phyloP scores from a whole-genome alignment of 2,797 vertebrate genomes.

The Yasuhikotakia modesta region DNA sequence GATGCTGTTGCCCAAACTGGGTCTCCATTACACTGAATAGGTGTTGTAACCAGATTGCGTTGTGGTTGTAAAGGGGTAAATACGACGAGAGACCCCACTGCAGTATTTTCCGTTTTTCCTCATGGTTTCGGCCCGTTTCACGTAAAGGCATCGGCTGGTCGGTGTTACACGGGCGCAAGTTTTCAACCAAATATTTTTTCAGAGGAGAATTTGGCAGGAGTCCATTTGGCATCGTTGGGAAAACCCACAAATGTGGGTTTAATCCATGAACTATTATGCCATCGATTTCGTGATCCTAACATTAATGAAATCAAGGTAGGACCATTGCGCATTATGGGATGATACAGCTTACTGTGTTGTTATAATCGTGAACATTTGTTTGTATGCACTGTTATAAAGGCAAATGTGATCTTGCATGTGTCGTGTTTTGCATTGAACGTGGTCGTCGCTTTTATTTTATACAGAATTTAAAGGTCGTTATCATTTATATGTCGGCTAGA shows the following conservation, averaged over 20 bases:
- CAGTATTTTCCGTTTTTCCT: conserved; percentile 72
- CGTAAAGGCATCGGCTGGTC: conserved; percentile 11
- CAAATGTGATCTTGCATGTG: neutral
- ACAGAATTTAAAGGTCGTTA: neutral
- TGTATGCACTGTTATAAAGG: neutral
- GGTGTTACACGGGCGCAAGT: conserved; percentile 22
- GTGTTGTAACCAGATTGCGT: neutral
- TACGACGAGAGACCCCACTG: conserved; percentile 72
- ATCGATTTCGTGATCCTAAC: conserved; percentile 40
- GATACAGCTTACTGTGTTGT: neutral
- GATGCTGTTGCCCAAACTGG: neutral
- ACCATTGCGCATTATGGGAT: conserved; percentile 46
- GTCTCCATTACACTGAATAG: neutral
- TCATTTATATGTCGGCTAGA: neutral
- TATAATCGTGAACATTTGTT: neutral
- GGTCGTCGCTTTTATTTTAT: neutral
- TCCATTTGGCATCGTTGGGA: conserved; percentile 27
- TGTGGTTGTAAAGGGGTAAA: conserved; percentile 11
- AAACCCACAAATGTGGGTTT: conserved; percentile 14
- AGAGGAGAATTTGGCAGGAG: neutral
- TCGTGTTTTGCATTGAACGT: neutral
- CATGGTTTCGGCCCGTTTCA: conserved; percentile 23
- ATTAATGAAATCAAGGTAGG: conserved; percentile 54
- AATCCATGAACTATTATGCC: conserved; percentile 34
- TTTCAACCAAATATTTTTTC: conserved; percentile 10